Conservation (phyloP, 2,113 vertebrate genomes). For the Rhinolophus sinicus region DNA sequence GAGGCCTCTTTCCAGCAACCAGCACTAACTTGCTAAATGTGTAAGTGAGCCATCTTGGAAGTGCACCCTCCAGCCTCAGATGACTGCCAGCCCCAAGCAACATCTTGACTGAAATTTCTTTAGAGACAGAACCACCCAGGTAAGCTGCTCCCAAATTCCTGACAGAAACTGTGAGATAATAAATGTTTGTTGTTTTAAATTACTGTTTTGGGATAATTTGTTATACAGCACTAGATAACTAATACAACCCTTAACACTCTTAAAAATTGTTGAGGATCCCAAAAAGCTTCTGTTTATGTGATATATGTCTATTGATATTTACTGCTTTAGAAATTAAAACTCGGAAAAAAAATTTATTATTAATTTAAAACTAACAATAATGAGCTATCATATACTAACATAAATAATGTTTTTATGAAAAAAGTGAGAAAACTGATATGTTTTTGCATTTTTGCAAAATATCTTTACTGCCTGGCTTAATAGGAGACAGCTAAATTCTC, state of each 20-base stretch:
- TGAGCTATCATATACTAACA: neutral
- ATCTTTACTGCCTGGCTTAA: neutral
- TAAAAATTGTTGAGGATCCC: neutral
- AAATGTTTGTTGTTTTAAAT: constrained; percentile 37
- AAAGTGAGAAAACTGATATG: neutral
- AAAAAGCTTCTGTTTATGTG: neutral
- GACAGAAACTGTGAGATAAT: neutral
- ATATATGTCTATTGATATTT: neutral
- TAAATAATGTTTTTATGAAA: constrained; percentile 24
- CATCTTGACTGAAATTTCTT: neutral
- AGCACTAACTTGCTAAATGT: neutral
- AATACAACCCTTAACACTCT: neutral
- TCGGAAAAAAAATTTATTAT: neutral
- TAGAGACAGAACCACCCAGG: neutral
- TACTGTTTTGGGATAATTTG: neutral
- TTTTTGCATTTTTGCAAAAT: constrained; percentile 45
- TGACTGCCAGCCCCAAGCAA: neutral
- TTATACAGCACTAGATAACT: neutral
- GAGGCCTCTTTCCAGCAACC: neutral
- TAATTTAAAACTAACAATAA: constrained; percentile 27
- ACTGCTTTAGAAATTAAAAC: constrained; percentile 31
- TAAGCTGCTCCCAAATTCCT: neutral
- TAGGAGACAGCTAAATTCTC: neutral
- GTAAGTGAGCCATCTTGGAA: neutral
- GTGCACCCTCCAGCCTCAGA: neutral